Base-by-base conservation (phyloP, 2,113 vertebrate genomes). In the Caretta caretta region DNA sequence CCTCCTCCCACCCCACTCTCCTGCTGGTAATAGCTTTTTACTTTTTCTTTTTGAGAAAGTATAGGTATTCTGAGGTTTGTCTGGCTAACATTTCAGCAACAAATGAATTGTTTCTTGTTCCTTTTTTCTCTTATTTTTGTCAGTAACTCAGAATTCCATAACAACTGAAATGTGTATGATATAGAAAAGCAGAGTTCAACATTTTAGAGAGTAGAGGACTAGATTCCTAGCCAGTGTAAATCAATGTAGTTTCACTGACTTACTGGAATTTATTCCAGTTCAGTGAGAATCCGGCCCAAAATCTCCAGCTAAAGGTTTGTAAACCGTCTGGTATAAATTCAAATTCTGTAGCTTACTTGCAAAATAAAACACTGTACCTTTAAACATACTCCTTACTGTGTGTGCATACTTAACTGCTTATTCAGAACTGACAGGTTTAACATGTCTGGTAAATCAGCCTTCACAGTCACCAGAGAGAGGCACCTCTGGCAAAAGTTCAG, bases 401-500 rank as follows among this genome's bases (percentile, higher is more conserved):
- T 75, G 79, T 87, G 87, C 90, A 96, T 90, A 92, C 95, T 97
- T 90, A 95, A 84, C 93, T 98, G 91, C 94, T 95, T 97, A 93
- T 88, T 96, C 95, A 83, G 90, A 96, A 9, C 94, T 97, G 90
- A 95, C 92, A 96, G 89, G 90, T 97, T 97, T 97, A 97, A 96
- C 92, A 96, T 96, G 95, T 92, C 91, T 83, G 85, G 90, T 94
- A 94, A 95, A 94, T 97, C 93, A 95, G 46, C 46, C 92, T 97
- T 96, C 72, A 85, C 90, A 96, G 92, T 96, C 97, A 97, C 96
- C 59, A 65, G 96, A 97, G 96, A 98, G 96, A 98, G 93, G 89
- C 89, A 90, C 92, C 92, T 96, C 95, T 96, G 96, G 97, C 96
- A 96, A 95, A 97, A 95, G 96, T 96, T 98, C 97, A 97, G 97